Base-by-base conservation (phyloP, 2,797 vertebrate species). In the Chaetophractus vellerosus region DNA sequence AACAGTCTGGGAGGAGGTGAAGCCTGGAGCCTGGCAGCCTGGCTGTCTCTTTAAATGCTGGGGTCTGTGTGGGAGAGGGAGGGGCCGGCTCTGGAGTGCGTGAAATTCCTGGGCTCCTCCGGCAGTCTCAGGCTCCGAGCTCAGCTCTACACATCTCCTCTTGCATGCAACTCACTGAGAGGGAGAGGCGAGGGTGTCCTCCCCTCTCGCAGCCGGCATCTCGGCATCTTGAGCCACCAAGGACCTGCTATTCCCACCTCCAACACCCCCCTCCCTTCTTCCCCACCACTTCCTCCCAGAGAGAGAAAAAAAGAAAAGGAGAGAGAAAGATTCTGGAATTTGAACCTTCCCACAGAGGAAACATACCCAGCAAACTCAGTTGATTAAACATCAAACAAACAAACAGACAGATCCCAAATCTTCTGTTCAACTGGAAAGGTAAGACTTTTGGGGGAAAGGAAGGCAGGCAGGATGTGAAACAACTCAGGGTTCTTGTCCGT, bases 31-130 rank as follows among this genome's bases (percentile, higher is more conserved):
- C 90, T 81, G 88, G 90, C 93, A 83, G 97, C 96, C 93, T 26
- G 95, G 95, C 98, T 99, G 98, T 98, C 98, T 98, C 99, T 99
- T 99, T 99, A 99, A 99, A 99, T 98, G 98, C 98, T 91, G 98
- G 97, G 98, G 98, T 98, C 98, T 97, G 98, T 97, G 98, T 97
- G 95, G 97, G 98, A 98, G 97, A 99, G 98, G 99, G 99, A 98
- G 99, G 98, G 98, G 98, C 98, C 97, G 98, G 96, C 97, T 98
- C 95, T 96, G 98, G 97, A 95, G 98, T 98, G 98, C 97, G 98
- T 98, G 98, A 98, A 98, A 98, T 98, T 98, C 99, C 98, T 98
- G 99, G 99, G 99, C 98, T 98, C 97, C 98, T 98, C 98, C 96
- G 98, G 98, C 98, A 99, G 98, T 98, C 97, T 97, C 98, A 97